phyloP scores from a whole-genome alignment of 1,140 invertebrate genomes.

The silkworm (Bombyx mori) region DNA sequence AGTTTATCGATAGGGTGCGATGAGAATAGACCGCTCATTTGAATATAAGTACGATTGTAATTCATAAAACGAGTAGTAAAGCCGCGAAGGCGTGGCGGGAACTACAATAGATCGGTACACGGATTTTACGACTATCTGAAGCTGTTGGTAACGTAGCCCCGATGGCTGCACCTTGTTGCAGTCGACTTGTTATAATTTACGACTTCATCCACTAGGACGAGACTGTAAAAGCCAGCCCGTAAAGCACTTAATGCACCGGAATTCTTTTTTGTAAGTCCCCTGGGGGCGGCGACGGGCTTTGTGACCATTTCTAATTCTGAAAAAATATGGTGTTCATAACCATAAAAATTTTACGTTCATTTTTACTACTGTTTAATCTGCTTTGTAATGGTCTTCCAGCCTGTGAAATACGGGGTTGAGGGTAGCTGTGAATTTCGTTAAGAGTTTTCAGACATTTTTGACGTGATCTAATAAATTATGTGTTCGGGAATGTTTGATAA shows the following conservation, averaged over 20 bases:
- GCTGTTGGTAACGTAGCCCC: conserved; percentile 37
- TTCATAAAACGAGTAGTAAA: too few relatives aligned
- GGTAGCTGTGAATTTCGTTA: conserved; percentile 6
- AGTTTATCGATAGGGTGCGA: too few relatives aligned
- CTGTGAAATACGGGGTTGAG: conserved; percentile 33
- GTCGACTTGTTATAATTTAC: conserved; percentile 28
- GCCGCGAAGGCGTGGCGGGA: conserved; percentile 13
- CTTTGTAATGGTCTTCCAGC: conserved; percentile 31
- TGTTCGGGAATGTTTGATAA: too few relatives aligned
- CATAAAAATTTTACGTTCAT: conserved; percentile 54
- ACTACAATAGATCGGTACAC: conserved; percentile 27
- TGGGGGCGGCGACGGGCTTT: conserved; percentile 38
- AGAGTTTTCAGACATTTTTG: neutral
- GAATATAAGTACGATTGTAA: too few relatives aligned
- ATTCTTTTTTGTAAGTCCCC: conserved; percentile 33
- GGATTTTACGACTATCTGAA: conserved; percentile 40
- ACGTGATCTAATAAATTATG: neutral
- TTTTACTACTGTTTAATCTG: conserved; percentile 66
- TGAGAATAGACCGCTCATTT: too few relatives aligned
- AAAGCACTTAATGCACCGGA: conserved; percentile 39
- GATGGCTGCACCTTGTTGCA: conserved; percentile 24
- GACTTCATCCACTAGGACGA: conserved; percentile 43
- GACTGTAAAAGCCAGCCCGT: conserved; percentile 33
- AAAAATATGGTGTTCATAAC: conserved; percentile 47
- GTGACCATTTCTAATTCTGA: conserved; percentile 50